These are phyloP conservation scores for Allobates femoralis DNA, from an alignment of 2,797 vertebrate genomes.

Conservation along the genomic window DNA sequence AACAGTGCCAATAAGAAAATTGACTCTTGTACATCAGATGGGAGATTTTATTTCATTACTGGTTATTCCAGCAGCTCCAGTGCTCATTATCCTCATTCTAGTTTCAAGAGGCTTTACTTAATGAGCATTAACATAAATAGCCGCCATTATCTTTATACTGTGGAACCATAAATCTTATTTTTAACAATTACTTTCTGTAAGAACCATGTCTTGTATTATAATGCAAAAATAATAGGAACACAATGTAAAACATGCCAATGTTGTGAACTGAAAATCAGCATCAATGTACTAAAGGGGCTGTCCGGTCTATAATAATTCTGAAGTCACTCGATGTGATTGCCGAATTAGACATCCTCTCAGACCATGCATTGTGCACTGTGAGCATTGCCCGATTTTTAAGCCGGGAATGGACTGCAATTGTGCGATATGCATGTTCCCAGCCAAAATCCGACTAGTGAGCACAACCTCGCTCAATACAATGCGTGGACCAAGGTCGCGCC, in stretches of 20 bases:
- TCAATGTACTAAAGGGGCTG: too few relatives aligned
- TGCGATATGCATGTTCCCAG: too few relatives aligned
- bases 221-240: background rate
- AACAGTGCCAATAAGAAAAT: slow-evolving; percentile 1
- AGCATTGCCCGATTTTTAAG: too few relatives aligned
- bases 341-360: background rate
- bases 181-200: background rate
- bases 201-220: background rate
- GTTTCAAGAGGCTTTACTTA: slow-evolving; percentile 13
- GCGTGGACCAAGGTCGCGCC: too few relatives aligned
- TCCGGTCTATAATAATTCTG: too few relatives aligned
- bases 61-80: background rate
- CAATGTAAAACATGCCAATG: background rate
- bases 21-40: slow-evolving; percentile 11
- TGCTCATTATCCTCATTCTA: background rate
- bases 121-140: slow-evolving; percentile 15
- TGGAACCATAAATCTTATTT: background rate
- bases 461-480: too few relatives aligned
- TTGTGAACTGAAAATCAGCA: background rate
- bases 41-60: slow-evolving; percentile 29
- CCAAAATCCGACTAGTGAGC: too few relatives aligned
- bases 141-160: background rate
- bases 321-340: too few relatives aligned
- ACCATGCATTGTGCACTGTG: background rate
- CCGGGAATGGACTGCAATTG: too few relatives aligned